Evolutionary conservation across 92 coral and sea anemone species (phyloP), one percentile per base, ranked within the genome.

Genomic region (Phenganax stokvisi): DNA sequence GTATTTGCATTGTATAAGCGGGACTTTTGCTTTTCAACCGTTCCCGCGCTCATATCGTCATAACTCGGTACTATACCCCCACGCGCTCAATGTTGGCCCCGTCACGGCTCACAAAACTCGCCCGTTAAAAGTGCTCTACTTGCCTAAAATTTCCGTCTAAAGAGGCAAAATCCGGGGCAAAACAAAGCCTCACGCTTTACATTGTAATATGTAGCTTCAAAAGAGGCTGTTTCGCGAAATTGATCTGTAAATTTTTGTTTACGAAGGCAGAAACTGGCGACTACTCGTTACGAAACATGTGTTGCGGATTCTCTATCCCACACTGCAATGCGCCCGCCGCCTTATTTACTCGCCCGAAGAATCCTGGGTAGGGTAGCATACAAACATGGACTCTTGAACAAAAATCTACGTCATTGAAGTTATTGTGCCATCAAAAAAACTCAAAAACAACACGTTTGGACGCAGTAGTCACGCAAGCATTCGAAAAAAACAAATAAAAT

Each of bases 1-100:
- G 84, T 87, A 78, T 84, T 91, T 56, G 85, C 65, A 16, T 85
- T 79, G 61, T 85, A 91, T 30, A 91, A 82, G 65, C 91, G 88
- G 13, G 90, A 80, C 84, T 91, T 88, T 10, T 53, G 56, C 53
- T 69, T 47, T 51, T 79, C 83, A 12, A n/a, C 83, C 12, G 31
- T 68, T 68, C 73, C 61, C 73, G 83, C 61, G 12, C 59, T 65
- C 83, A 79, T 79, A 31, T 51, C 65, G 44, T 53, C 58, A 53
- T 12, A 73, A 8, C 58, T 53, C 62, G 62, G 77, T 54, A 73
- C 62, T 73, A 73, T 37, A 25, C 62, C 77, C 73, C 73, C 53
- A 30, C 53, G 16, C n/a, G 47, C 52, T 3, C n/a, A 68, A 68
- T 53, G 47, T 68, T 6, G 13, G 73, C 73, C 73, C 73, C 58